A percentile compares a stretch with the other conserved stretches of the same genome.
These are phyloP conservation scores for Anguilla megastoma DNA, from an alignment of 2,797 vertebrate genomes.

Conservation along the genomic window DNA sequence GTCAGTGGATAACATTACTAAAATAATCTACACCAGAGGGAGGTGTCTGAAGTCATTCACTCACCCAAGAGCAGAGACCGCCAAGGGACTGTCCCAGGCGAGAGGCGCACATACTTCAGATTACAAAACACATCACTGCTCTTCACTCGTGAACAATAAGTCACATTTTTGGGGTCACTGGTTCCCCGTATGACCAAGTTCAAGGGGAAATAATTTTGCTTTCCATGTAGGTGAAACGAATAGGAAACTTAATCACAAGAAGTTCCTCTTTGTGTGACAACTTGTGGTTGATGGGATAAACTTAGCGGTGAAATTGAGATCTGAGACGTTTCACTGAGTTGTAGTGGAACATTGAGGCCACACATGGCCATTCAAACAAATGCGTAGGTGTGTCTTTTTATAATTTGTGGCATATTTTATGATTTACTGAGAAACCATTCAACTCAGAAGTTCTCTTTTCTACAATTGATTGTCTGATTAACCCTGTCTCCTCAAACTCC, in stretches of 20 bases:
- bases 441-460: too few relatives aligned
- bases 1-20: neutral
- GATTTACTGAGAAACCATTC: too few relatives aligned
- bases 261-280: conserved; percentile 9
- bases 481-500: too few relatives aligned
- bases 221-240: conserved; percentile 16
- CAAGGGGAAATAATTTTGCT: neutral
- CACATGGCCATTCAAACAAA: neutral
- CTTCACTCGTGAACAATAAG: neutral
- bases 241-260: conserved; percentile 19
- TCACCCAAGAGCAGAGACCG: neutral
- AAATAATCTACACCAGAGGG: neutral
- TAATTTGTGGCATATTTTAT: neutral
- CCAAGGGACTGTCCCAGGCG: conserved; percentile 27
- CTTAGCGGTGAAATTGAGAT: conserved; percentile 25
- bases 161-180: conserved; percentile 22
- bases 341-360: conserved; percentile 12
- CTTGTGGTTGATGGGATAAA: conserved; percentile 34
- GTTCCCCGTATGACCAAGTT: conserved; percentile 13
- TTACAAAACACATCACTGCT: conserved; percentile 10
- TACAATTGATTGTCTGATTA: too few relatives aligned
- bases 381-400: neutral
- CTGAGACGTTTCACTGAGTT: conserved; percentile 16
- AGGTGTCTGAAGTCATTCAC: neutral
- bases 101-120: neutral